Evolutionary conservation across 2,888 invertebrate genomes (phyloP).

Genomic region (Augochlorella aurata): DNA sequence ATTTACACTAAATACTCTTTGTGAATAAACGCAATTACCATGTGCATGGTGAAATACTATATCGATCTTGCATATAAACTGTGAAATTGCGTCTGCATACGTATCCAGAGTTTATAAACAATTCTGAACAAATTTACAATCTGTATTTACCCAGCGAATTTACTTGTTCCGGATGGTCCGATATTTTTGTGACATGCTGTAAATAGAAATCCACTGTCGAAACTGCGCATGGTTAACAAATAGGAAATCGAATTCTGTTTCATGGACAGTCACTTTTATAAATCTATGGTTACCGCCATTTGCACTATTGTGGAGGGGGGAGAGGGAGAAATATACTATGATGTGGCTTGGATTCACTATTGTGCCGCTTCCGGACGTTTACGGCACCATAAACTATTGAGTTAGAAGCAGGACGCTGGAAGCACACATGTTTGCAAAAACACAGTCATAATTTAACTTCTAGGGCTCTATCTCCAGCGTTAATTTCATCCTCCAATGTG

Average conservation of each 20-base stretch:
- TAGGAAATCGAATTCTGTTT: slow-evolving; percentile 3
- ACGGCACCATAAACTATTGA: slow-evolving; percentile 10
- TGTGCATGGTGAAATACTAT: neutral
- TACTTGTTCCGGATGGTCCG: neutral
- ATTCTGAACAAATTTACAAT: neutral
- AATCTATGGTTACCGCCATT: slow-evolving; percentile 1
- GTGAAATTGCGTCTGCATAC: neutral
- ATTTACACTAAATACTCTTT: too few relatives aligned
- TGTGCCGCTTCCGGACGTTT: slow-evolving; percentile 4
- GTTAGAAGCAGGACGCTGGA: slow-evolving; percentile 1
- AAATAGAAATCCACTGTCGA: neutral
- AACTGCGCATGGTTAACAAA: neutral
- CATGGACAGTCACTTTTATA: slow-evolving; percentile 4
- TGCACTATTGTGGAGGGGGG: neutral
- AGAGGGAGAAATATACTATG: neutral
- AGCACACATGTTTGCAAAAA: slow-evolving; percentile 7
- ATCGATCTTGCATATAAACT: neutral
- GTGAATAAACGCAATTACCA: neutral
- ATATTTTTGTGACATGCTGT: neutral
- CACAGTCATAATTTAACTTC: neutral
- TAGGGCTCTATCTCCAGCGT: neutral
- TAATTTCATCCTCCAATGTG: neutral
- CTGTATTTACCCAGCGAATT: neutral
- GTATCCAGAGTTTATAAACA: neutral
- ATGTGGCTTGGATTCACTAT: slow-evolving; percentile 4